Evolutionary conservation across 2,113 vertebrate genomes (phyloP).

Genomic region (Chaenocephalus aceratus): DNA sequence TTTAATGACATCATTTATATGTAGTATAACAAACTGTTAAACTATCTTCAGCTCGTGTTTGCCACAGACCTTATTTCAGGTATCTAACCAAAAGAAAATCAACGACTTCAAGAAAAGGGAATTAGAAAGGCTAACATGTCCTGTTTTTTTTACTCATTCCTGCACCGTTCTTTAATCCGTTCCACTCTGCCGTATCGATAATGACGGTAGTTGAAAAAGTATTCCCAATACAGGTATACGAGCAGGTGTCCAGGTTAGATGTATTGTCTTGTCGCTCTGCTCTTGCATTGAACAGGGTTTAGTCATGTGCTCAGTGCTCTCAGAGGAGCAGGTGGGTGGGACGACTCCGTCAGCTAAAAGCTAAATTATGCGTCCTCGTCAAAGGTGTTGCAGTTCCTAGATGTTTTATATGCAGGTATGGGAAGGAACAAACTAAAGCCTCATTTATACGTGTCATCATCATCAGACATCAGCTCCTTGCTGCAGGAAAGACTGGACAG

Average conservation of each 20-base stretch:
- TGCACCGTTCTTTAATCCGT: too few relatives aligned
- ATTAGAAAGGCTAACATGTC: too few relatives aligned
- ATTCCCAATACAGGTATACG: too few relatives aligned
- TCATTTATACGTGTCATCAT: not conserved
- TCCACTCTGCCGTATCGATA: too few relatives aligned
- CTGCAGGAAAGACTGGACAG: not conserved
- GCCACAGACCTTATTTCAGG: too few relatives aligned
- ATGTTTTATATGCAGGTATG: not conserved
- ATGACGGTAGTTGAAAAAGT: too few relatives aligned
- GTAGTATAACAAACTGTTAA: too few relatives aligned
- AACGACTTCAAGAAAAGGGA: too few relatives aligned
- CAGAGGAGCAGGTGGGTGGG: not conserved
- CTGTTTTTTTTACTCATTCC: too few relatives aligned
- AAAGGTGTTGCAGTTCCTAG: not conserved
- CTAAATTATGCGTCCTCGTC: not conserved
- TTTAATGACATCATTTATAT: too few relatives aligned
- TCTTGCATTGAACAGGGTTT: not conserved
- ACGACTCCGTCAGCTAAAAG: conserved; percentile 1
- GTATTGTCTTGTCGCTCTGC: not conserved
- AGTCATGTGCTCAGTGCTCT: not conserved
- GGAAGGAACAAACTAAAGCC: not conserved
- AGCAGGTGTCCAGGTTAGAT: not conserved
- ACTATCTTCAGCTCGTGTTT: too few relatives aligned
- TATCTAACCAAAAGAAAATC: too few relatives aligned
- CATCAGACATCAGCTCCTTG: not conserved